Base-by-base conservation (phyloP, 2,888 invertebrate genomes). In the Quadroppia sp. region DNA sequence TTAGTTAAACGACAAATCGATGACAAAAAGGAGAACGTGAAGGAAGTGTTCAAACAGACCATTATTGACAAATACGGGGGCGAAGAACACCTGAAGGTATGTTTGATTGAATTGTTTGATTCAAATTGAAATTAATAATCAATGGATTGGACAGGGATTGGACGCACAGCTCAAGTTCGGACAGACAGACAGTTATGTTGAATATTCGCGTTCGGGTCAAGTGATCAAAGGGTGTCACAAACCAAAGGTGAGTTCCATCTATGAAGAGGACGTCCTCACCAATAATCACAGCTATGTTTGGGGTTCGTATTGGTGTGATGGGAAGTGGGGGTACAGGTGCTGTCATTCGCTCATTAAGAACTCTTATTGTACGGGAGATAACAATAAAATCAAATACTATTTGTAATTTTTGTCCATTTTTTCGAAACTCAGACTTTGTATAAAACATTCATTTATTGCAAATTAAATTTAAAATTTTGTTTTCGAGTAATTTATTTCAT, bases 261-360 rank as follows among this genome's bases (percentile, higher is more conserved):
- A 96, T 82, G 95, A 94, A 81, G 99, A 99, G 83, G 97, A 99
- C 82, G 88, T 92, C 23, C 87, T 89, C 78, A 88, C 90, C 9
- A 93, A 93, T 81, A 99, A 99, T 83, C 99, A 99, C 82, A 91
- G 90, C 0, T 88, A 90, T 0, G 91, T 98, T 7, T 99, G 93
- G 92, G 99, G 99, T 3, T 97, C 97, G 0, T 96, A 86, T 82
- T 99, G 98, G 97, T 87, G 87, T 78, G 88, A 89, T 71, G 95
- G 94, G 0, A 86, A 88, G 76, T 99, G 99, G 99, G 99, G 98
- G 0, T 99, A 89, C 83, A 90, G 90, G 80, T 99, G 99, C 81
- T 99, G 99, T 82, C 90, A 94, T 81, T 93, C 94, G 0, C 89
- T 90, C 77, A 87, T 98, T 30, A 84, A 84, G 86, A 90, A 92